Base-by-base conservation (phyloP, 2,888 invertebrate genomes). In the Parthenolecanium corni region DNA sequence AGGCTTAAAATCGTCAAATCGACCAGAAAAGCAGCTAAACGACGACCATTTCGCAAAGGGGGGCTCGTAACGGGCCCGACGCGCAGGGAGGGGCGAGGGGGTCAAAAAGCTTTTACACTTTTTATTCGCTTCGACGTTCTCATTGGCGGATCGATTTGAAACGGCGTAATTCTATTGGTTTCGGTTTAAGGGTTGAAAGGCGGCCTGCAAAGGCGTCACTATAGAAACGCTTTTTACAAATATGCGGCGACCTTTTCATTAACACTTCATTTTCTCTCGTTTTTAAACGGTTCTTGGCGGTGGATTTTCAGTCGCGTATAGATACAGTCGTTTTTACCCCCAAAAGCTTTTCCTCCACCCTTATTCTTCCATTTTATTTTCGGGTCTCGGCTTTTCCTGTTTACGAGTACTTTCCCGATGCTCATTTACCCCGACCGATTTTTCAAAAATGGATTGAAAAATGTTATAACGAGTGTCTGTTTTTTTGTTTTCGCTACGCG, bases 1-100 rank as follows among this genome's bases (percentile, higher is more conserved):
- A 58, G 58, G 58, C 58, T 58, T 58, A 58, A 58, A 58, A 58
- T 58, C 38, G 58, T 58, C 58, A 58, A 58, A 58, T 58, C 58
- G 49, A 31, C 49, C 58, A 47, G 58, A 49, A 58, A 58, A 58
- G 58, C 36, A 58, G 58, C 47, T 58, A 58, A 58, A 58, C 38
- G 58, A 58, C 58, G 38, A 49, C 58, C 58, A 58, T 58, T 58
- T 58, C 47, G n/a, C n/a, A n/a, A n/a, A n/a, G n/a, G n/a, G n/a
- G n/a, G n/a, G n/a, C n/a, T n/a, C n/a, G n/a, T n/a, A n/a, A n/a
- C n/a, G n/a, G n/a, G n/a, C n/a, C n/a, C n/a, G n/a, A n/a, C n/a
- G n/a, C n/a, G n/a, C n/a, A n/a, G n/a, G n/a, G n/a, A 49, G 58
- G 47, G 47, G 49, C n/a, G 31, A 31, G 4, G 31, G 9, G 31